Conservation (phyloP, 2,888 invertebrate genomes). For the Nowickia ferox region DNA sequence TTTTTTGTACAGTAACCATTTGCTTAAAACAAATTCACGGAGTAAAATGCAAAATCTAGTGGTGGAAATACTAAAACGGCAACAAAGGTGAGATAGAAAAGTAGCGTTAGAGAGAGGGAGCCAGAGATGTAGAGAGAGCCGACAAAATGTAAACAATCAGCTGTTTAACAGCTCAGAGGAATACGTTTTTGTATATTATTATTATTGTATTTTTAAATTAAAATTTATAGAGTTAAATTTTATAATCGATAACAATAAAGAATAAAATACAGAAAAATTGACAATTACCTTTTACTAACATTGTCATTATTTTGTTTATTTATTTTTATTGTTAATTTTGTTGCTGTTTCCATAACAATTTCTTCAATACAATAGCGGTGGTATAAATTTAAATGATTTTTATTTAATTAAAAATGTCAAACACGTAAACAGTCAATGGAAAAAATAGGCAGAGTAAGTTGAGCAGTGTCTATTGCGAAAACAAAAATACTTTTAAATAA, state of each 20-base stretch:
- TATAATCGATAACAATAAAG: not conserved
- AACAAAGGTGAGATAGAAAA: too few species aligned
- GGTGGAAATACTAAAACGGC: too few species aligned
- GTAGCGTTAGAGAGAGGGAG: too few species aligned
- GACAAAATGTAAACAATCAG: too few species aligned
- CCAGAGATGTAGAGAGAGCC: too few species aligned
- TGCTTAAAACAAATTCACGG: too few species aligned
- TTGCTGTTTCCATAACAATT: not conserved
- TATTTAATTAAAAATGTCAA: constrained; percentile 61
- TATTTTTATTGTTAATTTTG: not conserved
- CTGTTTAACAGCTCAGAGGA: too few species aligned
- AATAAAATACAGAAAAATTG: not conserved
- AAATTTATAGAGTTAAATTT: too few species aligned
- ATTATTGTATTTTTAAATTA: too few species aligned
- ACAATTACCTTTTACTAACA: constrained; percentile 1
- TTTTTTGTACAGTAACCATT: too few species aligned
- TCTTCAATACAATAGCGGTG: constrained; percentile 17
- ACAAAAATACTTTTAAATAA: not conserved
- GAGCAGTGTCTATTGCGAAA: not conserved
- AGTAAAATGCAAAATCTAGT: too few species aligned
- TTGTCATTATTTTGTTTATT: not conserved
- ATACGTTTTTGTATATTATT: too few species aligned
- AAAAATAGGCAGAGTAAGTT: not conserved
- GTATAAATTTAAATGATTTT: constrained; percentile 61
- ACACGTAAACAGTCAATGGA: constrained; percentile 21